These are phyloP conservation scores for Rhadina sibilatrix DNA, from an alignment of 2,113 vertebrate genomes.

Conservation along the genomic window DNA sequence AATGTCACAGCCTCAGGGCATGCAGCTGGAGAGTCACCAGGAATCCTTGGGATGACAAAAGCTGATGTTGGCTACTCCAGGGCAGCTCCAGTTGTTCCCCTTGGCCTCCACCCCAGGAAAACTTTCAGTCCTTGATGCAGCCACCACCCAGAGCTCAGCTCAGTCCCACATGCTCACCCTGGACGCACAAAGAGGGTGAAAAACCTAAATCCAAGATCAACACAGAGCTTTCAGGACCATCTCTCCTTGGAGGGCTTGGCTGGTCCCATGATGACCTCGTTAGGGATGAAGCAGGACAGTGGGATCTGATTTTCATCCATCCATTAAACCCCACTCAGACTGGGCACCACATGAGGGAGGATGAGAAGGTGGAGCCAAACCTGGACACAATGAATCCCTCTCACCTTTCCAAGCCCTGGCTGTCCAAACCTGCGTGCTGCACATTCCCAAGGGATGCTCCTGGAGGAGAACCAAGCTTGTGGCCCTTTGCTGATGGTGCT, in stretches of 20 bases:
- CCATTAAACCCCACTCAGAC: neutral
- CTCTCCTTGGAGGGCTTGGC: neutral
- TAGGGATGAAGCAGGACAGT: neutral
- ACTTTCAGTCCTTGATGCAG: neutral
- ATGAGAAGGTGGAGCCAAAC: neutral
- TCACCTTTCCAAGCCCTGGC: neutral
- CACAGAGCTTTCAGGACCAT: neutral
- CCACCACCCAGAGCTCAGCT: neutral
- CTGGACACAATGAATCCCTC: neutral
- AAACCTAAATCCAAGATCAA: neutral
- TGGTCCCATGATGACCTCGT: neutral
- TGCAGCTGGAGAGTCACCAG: neutral
- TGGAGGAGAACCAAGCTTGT: neutral
- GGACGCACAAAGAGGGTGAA: neutral
- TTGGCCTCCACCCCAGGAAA: neutral
- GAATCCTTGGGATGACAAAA: neutral
- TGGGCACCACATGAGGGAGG: no score
- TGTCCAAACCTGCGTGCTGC: neutral
- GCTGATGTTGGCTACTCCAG: neutral
- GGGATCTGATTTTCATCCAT: neutral
- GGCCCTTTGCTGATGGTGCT: neutral
- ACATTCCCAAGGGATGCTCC: neutral
- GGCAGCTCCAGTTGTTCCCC: neutral
- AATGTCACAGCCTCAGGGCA: neutral
- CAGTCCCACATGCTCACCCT: accelerated